Base-by-base conservation (phyloP, 35 echinoderm and acorn worm genomes). In the Heliocidaris erythrogramma region DNA sequence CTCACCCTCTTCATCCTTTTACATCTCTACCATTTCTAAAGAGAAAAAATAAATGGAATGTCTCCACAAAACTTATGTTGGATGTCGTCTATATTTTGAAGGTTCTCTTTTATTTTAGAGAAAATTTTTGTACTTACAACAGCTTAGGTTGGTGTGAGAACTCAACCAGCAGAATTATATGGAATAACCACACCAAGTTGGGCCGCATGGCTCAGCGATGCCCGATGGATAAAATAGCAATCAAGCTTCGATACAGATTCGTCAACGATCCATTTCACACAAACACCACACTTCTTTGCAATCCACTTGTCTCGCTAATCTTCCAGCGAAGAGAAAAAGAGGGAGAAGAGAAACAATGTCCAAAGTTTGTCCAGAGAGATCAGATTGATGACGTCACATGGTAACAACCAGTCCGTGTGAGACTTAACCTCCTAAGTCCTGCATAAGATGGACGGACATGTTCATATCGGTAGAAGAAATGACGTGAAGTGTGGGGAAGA, bases 111-210 rank as follows among this genome's bases (percentile, higher is more conserved):
- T 78, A 78, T 78, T 42, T 42, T 78, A 78, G 1, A 21, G 35
- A 78, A 78, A 0, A 14, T 47, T 89, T 14, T 47, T 89, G 47
- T 48, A 89, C 87, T 89, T 89, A 89, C 87, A 89, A 32, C 7
- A 89, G 87, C 47, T 89, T 89, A 13, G 87, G 87, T 89, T 89
- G 87, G 87, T 48, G 47, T 32, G 87, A 89, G 87, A 89, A 89
- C 47, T 89, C 87, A 48, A 48, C 87, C 87, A 89, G 87, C 87
- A 89, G 47, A 47, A 32, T 47, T 18, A 89, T 32, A 48, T 89
- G 47, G 87, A 89, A 48, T 89, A 89, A 89, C 87, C 87, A 89
- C 31, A 89, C 87, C 31, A 48, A 89, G 87, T 89, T 89, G 32
- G 87, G 31, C 31, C 87, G 87, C 87, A 89, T 89, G 87, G 87